Conservation (phyloP, 2,888 invertebrate genomes). For the Mellilla xanthometata region DNA sequence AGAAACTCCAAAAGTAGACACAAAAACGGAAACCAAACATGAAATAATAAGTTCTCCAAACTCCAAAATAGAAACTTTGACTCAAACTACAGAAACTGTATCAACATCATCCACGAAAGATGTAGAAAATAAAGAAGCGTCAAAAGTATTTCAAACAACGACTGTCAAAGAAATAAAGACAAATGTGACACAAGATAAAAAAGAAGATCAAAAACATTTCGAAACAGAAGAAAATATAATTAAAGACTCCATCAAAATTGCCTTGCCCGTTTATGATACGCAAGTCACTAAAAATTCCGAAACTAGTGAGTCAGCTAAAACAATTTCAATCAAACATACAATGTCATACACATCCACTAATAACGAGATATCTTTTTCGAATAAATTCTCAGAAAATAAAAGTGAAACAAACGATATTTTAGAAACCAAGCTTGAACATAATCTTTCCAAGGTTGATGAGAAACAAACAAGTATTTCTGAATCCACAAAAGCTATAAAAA, state of each 20-base stretch:
- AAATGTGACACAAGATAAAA: conserved; percentile 11
- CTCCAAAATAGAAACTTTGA: conserved; percentile 18
- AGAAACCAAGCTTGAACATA: not conserved
- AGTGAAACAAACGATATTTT: not conserved
- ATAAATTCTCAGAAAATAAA: not conserved
- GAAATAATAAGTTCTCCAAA: conserved; percentile 22
- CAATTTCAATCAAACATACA: conserved; percentile 21
- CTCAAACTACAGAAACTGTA: conserved; percentile 13
- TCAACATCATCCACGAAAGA: conserved; percentile 10
- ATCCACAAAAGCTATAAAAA: not conserved
- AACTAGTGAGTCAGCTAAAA: conserved; percentile 16
- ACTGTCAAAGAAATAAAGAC: conserved; percentile 16
- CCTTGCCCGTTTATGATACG: conserved; percentile 30
- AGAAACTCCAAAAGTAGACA: conserved; percentile 2
- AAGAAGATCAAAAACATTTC: conserved; percentile 12
- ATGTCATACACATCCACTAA: conserved; percentile 16
- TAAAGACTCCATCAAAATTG: conserved; percentile 27
- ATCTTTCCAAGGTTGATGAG: not conserved
- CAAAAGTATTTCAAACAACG: conserved; percentile 19
- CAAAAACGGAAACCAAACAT: conserved; percentile 15
- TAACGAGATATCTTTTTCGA: conserved; percentile 7
- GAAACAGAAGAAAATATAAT: conserved; percentile 28
- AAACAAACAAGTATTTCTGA: not conserved
- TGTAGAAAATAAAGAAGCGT: conserved; percentile 17
- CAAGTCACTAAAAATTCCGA: conserved; percentile 18